These are phyloP conservation scores for Anoncus sp. DNA, from an alignment of 2,888 invertebrate genomes.

Conservation along the genomic window DNA sequence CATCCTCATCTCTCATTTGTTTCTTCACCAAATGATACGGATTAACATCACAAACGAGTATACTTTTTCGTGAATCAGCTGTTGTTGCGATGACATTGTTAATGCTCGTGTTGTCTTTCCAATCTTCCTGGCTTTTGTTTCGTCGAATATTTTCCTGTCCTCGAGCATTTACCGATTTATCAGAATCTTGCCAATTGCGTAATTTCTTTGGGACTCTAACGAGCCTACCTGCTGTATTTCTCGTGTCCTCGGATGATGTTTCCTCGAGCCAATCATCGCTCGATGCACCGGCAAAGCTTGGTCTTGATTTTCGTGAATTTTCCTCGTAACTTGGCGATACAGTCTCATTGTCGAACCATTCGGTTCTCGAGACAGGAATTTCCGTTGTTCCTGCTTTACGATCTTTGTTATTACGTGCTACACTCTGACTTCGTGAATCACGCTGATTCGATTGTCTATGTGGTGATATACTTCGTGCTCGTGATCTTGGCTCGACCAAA, in stretches of 20 bases:
- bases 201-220: conserved; percentile 68
- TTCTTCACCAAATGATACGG: conserved; percentile 92
- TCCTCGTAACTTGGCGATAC: conserved; percentile 67
- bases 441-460: conserved; percentile 75
- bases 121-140: conserved; percentile 60
- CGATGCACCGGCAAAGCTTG: conserved; percentile 57
- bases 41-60: conserved; percentile 93
- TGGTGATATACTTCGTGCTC: conserved; percentile 82
- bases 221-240: conserved; percentile 65
- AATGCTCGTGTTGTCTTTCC: conserved; percentile 59
- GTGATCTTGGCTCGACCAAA: conserved; percentile 86
- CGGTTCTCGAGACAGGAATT: conserved; percentile 71
- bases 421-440: conserved; percentile 83
- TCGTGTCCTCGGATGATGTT: conserved; percentile 51
- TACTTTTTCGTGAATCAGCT: conserved; percentile 85
- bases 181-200: conserved; percentile 69
- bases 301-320: conserved; percentile 64
- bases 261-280: conserved; percentile 68
- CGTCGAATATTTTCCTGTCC: conserved; percentile 46
- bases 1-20: conserved; percentile 77
- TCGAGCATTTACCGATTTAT: conserved; percentile 12
- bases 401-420: conserved; percentile 70
- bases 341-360: conserved; percentile 76
- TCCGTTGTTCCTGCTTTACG: conserved; percentile 53
- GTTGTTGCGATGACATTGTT: conserved; percentile 12